Evolutionary conservation across 2,797 vertebrate genomes (phyloP).

Genomic region (Takifugu rubripes): DNA sequence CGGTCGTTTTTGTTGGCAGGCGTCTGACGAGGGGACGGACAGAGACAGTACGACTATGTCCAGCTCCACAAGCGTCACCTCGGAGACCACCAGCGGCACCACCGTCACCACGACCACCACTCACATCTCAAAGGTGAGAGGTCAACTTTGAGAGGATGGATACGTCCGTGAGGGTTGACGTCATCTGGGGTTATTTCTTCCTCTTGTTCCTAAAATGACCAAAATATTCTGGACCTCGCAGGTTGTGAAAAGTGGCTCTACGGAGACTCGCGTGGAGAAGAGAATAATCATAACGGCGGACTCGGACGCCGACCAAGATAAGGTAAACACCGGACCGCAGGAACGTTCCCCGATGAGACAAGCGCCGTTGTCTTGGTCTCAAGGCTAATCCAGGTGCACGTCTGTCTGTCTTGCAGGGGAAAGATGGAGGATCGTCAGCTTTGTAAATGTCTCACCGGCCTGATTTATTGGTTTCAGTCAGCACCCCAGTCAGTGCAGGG

Average conservation of each 20-base stretch:
- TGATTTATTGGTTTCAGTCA: slow-evolving; percentile 20
- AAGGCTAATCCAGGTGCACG: slow-evolving; percentile 10
- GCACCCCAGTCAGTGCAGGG: slow-evolving; percentile 28
- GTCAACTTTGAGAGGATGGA: no score
- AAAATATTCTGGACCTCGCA: slow-evolving; percentile 39
- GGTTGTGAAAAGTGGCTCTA: slow-evolving; percentile 90
- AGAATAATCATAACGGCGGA: slow-evolving; percentile 94
- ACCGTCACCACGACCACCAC: slow-evolving; percentile 83
- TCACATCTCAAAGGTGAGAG: slow-evolving; percentile 88
- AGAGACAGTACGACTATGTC: slow-evolving; percentile 80
- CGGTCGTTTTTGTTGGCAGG: slow-evolving; percentile 37
- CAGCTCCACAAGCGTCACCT: slow-evolving; percentile 83
- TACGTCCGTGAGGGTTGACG: no score
- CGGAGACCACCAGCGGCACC: slow-evolving; percentile 84
- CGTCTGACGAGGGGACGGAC: slow-evolving; percentile 74
- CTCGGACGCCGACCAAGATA: slow-evolving; percentile 84
- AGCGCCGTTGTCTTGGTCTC: neutral
- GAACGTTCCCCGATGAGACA: no score
- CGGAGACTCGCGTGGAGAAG: slow-evolving; percentile 91
- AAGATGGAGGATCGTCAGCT: slow-evolving; percentile 59
- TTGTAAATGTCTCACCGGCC: slow-evolving; percentile 57
- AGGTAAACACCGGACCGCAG: slow-evolving; percentile 68
- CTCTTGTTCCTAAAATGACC: neutral
- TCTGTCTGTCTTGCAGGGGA: slow-evolving; percentile 58
- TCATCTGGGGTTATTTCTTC: neutral